Evolutionary conservation across 2,113 vertebrate species (phyloP), one percentile per base, ranked within the genome.

Genomic region (Crotalus viridis): DNA sequence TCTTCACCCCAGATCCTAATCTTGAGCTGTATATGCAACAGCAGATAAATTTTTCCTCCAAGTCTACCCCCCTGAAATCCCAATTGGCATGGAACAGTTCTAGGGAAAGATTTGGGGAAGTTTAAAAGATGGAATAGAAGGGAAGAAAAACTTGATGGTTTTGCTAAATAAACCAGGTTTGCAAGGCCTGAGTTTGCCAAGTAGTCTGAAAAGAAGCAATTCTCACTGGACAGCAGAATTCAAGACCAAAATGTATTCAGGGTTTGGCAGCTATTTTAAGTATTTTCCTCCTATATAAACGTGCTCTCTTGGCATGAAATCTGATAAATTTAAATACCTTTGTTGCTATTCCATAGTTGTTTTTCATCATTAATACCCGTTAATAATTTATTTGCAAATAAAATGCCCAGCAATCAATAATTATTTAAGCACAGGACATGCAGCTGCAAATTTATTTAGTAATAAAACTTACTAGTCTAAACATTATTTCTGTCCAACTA

Each of bases 281-380:
- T 95, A 93, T 96, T 95, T 93, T 95, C 95, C 59, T 95, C 89
- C 94, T 91, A 92, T 3, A 39, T 92, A 94, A 95, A 95, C 93
- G 94, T 93, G 95, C 94, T 93, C 91, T 93, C 93, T 87, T 90
- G 94, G 92, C 0, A 1, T 91, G 89, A 96, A 95, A 96, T 94
- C 95, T 95, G 95, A 95, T 94, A 95, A 95, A 95, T 96, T 93
- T 74, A 39, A 91, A 94, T 91, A 90, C 89, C 22, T 95, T 95
- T 59, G 95, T 39, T 96, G 94, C 95, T 94, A 91, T 57, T 94
- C n/a, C 33, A 46, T 46, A 22, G n/a, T 26, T 69, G 28, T 93
- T 92, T 89, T 43, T 22, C n/a, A 74, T 81, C 2, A 19, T 51
- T 54, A 85, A 57, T 81, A 59, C 87, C 88, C 87, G 2, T 4